Percentiles rank a stretch among this genome's conserved stretches.
These are phyloP conservation scores for Palythoa heliodiscus DNA, from an alignment of 92 coral and sea anemone species.

Conservation along the genomic window DNA sequence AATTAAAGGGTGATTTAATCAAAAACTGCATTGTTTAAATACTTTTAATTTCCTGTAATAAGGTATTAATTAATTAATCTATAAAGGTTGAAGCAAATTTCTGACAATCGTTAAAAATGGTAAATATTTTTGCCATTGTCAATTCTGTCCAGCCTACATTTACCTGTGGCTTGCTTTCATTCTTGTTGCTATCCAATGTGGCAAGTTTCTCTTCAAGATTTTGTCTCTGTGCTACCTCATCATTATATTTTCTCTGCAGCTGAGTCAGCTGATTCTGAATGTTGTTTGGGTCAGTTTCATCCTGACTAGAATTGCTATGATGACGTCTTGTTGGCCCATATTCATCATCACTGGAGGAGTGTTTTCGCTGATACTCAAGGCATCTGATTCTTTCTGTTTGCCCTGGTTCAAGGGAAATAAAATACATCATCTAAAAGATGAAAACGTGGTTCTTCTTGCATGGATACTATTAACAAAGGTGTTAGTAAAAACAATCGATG, in stretches of 20 bases:
- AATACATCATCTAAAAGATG: neutral
- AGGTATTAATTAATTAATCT: neutral
- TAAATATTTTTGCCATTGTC: no score
- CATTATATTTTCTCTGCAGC: slow-evolving; percentile 51
- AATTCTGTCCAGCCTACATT: neutral
- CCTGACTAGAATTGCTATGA: slow-evolving; percentile 41
- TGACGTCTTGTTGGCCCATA: slow-evolving; percentile 9
- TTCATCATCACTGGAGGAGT: slow-evolving; percentile 43
- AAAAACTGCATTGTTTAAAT: no score
- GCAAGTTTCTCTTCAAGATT: slow-evolving; percentile 26
- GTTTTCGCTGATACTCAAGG: slow-evolving; percentile 47
- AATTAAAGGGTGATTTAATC: no score
- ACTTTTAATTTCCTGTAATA: no score
- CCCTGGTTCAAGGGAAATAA: slow-evolving; percentile 30
- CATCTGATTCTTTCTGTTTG: slow-evolving; percentile 59
- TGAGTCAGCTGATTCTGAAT: slow-evolving; percentile 26
- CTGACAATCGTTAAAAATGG: no score
- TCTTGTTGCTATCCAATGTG: slow-evolving; percentile 15
- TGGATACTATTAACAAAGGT: no score
- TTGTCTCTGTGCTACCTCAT: slow-evolving; percentile 41
- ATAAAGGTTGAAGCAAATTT: no score
- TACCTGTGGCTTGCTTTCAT: slow-evolving; percentile 3
- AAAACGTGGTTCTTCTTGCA: neutral
- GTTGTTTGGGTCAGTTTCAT: neutral
- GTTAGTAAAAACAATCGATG: no score